Percentiles rank a stretch among this genome's conserved stretches.
These are phyloP conservation scores for Erebia aethiops DNA, from an alignment of 2,888 invertebrate genomes.

Conservation along the genomic window DNA sequence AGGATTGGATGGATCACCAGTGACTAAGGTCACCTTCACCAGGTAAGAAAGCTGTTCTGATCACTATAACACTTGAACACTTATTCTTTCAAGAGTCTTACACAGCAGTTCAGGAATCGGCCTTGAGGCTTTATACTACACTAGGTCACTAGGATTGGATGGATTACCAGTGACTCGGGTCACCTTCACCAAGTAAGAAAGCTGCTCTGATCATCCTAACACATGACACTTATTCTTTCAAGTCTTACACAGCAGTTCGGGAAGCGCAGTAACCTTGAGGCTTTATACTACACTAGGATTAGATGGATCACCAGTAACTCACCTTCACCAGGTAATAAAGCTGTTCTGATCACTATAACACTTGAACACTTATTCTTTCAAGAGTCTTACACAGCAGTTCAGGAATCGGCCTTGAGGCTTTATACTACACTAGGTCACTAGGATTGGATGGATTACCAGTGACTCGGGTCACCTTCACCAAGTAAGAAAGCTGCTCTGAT, in stretches of 20 bases:
- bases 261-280: background rate
- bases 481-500: conserved; percentile 55
- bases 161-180: too few species aligned
- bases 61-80: too few species aligned
- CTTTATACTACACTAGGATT: conserved; percentile 78
- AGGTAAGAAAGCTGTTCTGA: conserved; percentile 74
- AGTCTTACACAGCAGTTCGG: conserved; percentile 3
- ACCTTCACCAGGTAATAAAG: conserved; percentile 89
- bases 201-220: too few species aligned
- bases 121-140: too few species aligned
- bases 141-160: too few species aligned
- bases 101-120: too few species aligned
- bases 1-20: conserved; percentile 90
- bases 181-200: too few species aligned
- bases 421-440: conserved; percentile 68
- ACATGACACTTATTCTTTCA: too few species aligned
- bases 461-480: conserved; percentile 96
- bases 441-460: conserved; percentile 89
- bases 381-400: conserved; percentile 24
- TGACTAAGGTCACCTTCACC: conserved; percentile 94
- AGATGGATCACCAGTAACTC: conserved; percentile 89
- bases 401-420: conserved; percentile 14
- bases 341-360: background rate
- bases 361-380: conserved; percentile 23
- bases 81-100: too few species aligned